Evolutionary conservation across 2,113 vertebrate genomes (phyloP), one percentile per base, ranked within the genome.

Genomic region (Catagonus wagneri): DNA sequence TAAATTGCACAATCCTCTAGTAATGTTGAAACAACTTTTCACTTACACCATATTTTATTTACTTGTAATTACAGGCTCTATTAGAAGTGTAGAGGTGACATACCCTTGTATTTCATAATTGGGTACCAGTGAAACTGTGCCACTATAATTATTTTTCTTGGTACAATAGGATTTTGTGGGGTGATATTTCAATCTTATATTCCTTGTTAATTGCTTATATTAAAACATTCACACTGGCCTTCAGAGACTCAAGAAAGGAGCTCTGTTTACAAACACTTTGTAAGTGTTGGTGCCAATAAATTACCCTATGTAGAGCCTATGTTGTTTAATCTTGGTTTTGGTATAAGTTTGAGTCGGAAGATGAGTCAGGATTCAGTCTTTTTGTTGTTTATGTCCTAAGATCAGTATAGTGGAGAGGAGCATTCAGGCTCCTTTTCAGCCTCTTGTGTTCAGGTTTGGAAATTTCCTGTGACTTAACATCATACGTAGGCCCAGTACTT

Each of bases 31-130:
- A 94, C 66, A 95, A 85, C 88, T 95, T 97, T 97, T 97, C 88
- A 95, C 92, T 95, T 96, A 95, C 94, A 96, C 60, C 80, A 94
- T 79, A 95, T 97, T 97, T 97, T 95, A 96, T 93, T 98, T 94
- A 95, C 95, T 93, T 83, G 25, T 93, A 97, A 83, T 97, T 97
- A 96, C 39, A 96, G 83, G 86, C 90, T 93, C 85, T 95, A 34
- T 95, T 96, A 94, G 83, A 97, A 95, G 65, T 74, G 68, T 68
- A 93, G 58, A 96, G 78, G 54, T 96, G 96, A 71, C 89, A 93
- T 96, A 68, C 44, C 85, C 69, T 87, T 95, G 50, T 68, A 91
- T 97, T 98, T 95, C 95, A 93, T 96, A 97, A 96, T 65, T 89
- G 54, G 32, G 54, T 83, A 83, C 61, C 69, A 93, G 87, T 95